Evolutionary conservation across 2,888 invertebrate genomes (phyloP).

Genomic region (Gandaritis pyraliata): DNA sequence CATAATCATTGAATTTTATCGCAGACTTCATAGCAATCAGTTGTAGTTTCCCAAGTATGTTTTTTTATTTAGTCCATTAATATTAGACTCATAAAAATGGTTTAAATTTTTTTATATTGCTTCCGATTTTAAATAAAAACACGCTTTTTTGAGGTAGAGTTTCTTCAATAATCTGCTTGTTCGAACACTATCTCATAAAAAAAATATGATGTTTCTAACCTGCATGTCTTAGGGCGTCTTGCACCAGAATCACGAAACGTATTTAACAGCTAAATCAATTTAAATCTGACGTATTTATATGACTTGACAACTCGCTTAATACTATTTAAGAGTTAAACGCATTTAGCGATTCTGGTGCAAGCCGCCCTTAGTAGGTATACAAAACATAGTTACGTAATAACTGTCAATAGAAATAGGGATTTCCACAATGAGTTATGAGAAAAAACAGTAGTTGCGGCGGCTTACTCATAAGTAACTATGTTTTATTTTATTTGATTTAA

Average conservation of each 20-base stretch:
- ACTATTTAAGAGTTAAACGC: too few relatives aligned
- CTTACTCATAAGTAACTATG: slow-evolving; percentile 7
- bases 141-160: not conserved
- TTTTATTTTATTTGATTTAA: not conserved
- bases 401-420: slow-evolving; percentile 6
- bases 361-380: too few relatives aligned
- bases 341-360: too few relatives aligned
- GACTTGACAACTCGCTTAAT: too few relatives aligned
- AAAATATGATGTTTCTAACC: not conserved
- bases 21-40: slow-evolving; percentile 1
- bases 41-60: not conserved
- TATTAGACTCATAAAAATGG: too few relatives aligned
- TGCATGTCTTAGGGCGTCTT: not conserved
- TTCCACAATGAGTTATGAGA: slow-evolving; percentile 10
- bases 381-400: not conserved
- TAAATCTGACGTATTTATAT: too few relatives aligned
- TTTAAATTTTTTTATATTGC: too few relatives aligned
- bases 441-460: slow-evolving; percentile 3
- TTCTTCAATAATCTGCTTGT: too few relatives aligned
- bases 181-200: not conserved
- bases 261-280: too few relatives aligned
- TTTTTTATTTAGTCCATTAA: too few relatives aligned
- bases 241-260: too few relatives aligned
- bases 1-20: slow-evolving; percentile 4
- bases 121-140: too few relatives aligned